These are phyloP conservation scores for Frieseomelitta varia DNA, from an alignment of 1,140 invertebrate species.

Conservation along the genomic window DNA sequence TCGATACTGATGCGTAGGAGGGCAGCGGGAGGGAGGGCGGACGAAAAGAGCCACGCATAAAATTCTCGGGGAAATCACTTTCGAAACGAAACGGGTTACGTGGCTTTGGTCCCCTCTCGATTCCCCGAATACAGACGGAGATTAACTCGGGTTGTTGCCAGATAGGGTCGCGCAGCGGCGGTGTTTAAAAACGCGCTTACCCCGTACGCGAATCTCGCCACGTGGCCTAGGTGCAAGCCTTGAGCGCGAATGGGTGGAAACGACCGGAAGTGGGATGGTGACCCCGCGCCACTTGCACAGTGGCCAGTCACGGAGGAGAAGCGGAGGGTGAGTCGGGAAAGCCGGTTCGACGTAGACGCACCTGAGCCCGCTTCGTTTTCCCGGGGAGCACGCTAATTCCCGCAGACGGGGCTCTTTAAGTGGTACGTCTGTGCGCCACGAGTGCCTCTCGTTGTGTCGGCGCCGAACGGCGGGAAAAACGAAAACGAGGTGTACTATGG, in stretches of 20 bases:
- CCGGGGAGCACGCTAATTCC: slow-evolving; percentile 66
- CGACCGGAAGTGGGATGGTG: too few species aligned
- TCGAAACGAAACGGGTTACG: neutral
- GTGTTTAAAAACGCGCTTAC: slow-evolving; percentile 62
- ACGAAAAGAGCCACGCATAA: slow-evolving; percentile 1
- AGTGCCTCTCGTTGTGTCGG: slow-evolving; percentile 47
- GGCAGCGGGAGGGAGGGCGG: too few species aligned
- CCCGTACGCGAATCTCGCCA: slow-evolving; percentile 32
- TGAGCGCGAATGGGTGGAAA: neutral
- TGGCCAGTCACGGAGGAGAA: slow-evolving; percentile 5
- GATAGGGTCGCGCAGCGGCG: slow-evolving; percentile 12
- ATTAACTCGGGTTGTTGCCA: slow-evolving; percentile 32
- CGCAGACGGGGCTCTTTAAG: slow-evolving; percentile 68
- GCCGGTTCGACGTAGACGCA: slow-evolving; percentile 59
- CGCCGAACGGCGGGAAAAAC: slow-evolving; percentile 10
- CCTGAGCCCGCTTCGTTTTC: slow-evolving; percentile 65
- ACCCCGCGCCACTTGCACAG: slow-evolving; percentile 4
- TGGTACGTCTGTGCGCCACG: slow-evolving; percentile 52
- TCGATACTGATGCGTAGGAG: too few species aligned
- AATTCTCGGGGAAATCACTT: slow-evolving; percentile 41
- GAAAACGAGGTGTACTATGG: neutral
- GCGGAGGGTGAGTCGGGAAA: slow-evolving; percentile 7
- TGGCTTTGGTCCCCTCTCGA: slow-evolving; percentile 26
- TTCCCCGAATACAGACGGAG: slow-evolving; percentile 33
- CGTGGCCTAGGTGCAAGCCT: slow-evolving; percentile 20